Evolutionary conservation across 2,113 vertebrate species (phyloP), one percentile per base, ranked within the genome.

Genomic region (Cyrtonyx montezumae): DNA sequence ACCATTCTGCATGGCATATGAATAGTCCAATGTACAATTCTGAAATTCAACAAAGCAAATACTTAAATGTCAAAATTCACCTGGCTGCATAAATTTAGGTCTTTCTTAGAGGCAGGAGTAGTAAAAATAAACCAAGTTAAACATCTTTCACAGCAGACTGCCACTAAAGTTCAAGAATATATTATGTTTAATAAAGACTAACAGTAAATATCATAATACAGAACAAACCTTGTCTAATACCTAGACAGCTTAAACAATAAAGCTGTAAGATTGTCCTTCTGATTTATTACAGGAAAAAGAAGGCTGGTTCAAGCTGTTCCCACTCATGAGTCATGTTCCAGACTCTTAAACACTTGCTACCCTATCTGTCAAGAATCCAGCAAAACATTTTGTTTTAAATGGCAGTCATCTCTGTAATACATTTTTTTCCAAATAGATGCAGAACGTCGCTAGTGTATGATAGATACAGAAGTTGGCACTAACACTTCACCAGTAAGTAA

Each of bases 321-420:
- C 70, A 84, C 92, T 87, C 34, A 62, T 88, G 93, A 96, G 73
- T 95, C 93, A 95, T 82, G 49, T 87, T 97, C 67, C 78, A 87
- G 79, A 93, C 74, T 95, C 92, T 95, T 91, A 84, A 96, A 87
- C 80, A 86, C 81, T 95, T 95, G 91, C 88, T 90, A 87, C 80
- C 62, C 59, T 94, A 74, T 65, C 90, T 94, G 85, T 93, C 91
- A 95, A 88, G 86, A 90, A 96, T 84, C 61, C 81, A 95, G 79
- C 68, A 94, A 93, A 93, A 91, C 85, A 88, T 63, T 91, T 83
- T 58, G 69, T 94, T 74, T 76, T 80, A 97, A 91, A 93, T 84
- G 74, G 90, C 83, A 93, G 78, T 21, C 73, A 45, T 66, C 92
- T 88, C 80, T 78, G 22, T 34, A 90, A 86, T 70, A 53, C 14